phyloP scores from a whole-genome alignment of 1,140 invertebrate genomes.

The Gryllus bimaculatus region DNA sequence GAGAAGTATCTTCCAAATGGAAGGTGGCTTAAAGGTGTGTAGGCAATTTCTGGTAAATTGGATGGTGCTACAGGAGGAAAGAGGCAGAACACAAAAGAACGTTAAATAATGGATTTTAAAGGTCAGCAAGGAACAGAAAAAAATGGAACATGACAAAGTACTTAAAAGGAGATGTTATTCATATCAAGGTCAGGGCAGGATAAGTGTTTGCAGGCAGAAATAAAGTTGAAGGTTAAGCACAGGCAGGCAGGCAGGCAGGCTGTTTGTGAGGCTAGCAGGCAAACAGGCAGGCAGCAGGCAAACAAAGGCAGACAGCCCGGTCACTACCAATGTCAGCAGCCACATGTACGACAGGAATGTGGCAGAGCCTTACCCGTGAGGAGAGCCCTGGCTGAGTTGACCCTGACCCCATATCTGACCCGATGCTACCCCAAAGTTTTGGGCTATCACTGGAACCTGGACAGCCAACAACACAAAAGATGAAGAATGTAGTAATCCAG shows the following conservation, averaged over 20 bases:
- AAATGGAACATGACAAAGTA: too few relatives aligned
- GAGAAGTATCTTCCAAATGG: too few relatives aligned
- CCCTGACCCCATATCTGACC: conserved; percentile 37
- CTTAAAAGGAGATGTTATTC: too few relatives aligned
- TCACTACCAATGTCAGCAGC: conserved; percentile 11
- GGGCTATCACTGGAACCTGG: conserved; percentile 40
- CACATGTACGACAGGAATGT: conserved; percentile 7
- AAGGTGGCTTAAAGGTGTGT: too few relatives aligned
- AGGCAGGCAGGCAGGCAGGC: background rate
- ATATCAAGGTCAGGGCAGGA: too few relatives aligned
- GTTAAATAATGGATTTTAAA: too few relatives aligned
- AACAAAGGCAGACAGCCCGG: background rate
- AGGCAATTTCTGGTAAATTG: too few relatives aligned
- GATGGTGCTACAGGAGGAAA: too few relatives aligned
- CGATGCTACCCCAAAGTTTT: conserved; percentile 39
- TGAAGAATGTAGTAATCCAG: conserved; percentile 11
- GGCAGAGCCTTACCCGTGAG: conserved; percentile 19
- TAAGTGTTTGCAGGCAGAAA: too few relatives aligned
- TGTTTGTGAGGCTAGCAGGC: background rate
- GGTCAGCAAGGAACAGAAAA: too few relatives aligned
- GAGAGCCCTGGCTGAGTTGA: conserved; percentile 35
- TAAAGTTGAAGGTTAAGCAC: too few relatives aligned
- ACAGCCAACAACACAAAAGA: conserved; percentile 25
- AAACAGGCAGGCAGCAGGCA: conserved; percentile 5
- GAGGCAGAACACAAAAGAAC: too few relatives aligned